These are phyloP conservation scores for Agrypnus murinus DNA, from an alignment of 2,888 invertebrate genomes.

Conservation along the genomic window DNA sequence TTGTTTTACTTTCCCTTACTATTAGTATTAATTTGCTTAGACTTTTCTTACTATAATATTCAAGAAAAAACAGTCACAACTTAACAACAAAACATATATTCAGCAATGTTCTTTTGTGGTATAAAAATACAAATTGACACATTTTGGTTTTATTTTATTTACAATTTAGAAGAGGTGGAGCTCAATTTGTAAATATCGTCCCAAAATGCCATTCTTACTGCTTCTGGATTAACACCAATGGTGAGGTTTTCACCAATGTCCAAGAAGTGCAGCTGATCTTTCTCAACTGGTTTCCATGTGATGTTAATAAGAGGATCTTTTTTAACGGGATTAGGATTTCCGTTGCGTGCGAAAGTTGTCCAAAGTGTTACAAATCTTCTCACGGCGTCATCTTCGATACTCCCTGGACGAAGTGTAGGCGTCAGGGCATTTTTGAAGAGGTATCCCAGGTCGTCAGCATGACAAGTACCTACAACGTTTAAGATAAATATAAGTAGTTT, in stretches of 20 bases:
- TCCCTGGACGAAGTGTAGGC: conserved; percentile 50
- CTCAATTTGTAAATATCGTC: conserved; percentile 46
- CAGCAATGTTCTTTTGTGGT: too few species aligned
- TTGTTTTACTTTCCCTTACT: neutral
- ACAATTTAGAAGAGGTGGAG: conserved; percentile 15
- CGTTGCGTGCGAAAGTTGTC: conserved; percentile 61
- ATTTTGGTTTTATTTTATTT: neutral
- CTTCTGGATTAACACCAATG: conserved; percentile 55
- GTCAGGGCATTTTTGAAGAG: conserved; percentile 57
- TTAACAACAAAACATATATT: too few species aligned
- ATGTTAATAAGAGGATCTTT: conserved; percentile 48
- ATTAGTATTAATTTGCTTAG: too few species aligned
- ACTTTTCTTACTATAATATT: too few species aligned
- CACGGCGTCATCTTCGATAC: conserved; percentile 56
- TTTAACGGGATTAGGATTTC: conserved; percentile 49
- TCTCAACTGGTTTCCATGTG: conserved; percentile 52
- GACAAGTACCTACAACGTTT: conserved; percentile 57
- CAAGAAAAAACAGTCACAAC: too few species aligned
- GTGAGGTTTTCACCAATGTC: conserved; percentile 57
- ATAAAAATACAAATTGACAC: too few species aligned
- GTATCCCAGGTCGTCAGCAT: conserved; percentile 63
- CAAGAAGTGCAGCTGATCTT: conserved; percentile 52
- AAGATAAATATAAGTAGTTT: too few species aligned
- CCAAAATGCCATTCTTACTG: conserved; percentile 59
- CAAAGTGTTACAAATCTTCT: conserved; percentile 59